A percentile compares a stretch with the other conserved stretches of the same genome.
Conservation (phyloP, 2,888 invertebrate species). For the Machimus atricapillus region DNA sequence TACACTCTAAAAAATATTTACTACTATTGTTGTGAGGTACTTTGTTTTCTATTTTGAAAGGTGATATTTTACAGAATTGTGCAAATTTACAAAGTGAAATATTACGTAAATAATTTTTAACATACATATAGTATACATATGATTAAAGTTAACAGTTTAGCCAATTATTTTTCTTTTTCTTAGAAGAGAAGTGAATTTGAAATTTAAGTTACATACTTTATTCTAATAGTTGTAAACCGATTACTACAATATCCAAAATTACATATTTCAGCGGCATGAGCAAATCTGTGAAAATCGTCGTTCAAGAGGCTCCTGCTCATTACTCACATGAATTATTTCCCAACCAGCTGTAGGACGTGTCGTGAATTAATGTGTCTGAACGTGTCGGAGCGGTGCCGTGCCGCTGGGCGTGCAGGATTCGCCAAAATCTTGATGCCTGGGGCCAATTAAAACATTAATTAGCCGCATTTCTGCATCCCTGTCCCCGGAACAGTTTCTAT, state of each 20-base stretch:
- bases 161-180: too few relatives aligned
- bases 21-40: too few relatives aligned
- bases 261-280: neutral
- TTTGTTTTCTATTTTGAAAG: too few relatives aligned
- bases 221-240: neutral
- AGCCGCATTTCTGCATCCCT: slow-evolving; percentile 1
- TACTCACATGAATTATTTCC: slow-evolving; percentile 13
- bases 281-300: neutral
- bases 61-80: too few relatives aligned
- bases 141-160: too few relatives aligned
- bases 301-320: neutral
- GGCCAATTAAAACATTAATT: slow-evolving; percentile 20
- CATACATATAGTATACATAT: too few relatives aligned
- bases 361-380: slow-evolving; percentile 9
- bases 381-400: neutral
- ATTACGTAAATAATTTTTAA: too few relatives aligned
- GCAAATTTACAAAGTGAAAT: too few relatives aligned
- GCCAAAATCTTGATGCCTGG: neutral
- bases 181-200: neutral
- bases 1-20: too few relatives aligned
- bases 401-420: neutral
- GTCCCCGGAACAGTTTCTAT: neutral
- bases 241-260: neutral
- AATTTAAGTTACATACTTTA: neutral
- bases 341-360: slow-evolving; percentile 26